Percentiles rank a stretch among this genome's conserved stretches.
These are phyloP conservation scores for Vidua chalybeata DNA, from an alignment of 2,113 vertebrate genomes.

Conservation along the genomic window DNA sequence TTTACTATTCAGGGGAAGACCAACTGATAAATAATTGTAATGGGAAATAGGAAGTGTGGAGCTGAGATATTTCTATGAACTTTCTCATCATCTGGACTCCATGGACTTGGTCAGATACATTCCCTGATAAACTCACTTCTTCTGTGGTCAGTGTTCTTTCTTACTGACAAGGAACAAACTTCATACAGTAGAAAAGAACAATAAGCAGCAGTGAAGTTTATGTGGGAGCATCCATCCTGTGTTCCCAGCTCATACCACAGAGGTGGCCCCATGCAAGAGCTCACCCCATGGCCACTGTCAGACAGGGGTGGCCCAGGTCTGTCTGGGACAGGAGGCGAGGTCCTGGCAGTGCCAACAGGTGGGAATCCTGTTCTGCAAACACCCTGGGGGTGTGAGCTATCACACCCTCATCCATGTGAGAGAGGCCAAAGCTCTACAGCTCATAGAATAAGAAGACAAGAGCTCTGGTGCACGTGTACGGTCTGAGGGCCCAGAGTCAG, in stretches of 20 bases:
- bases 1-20: neutral
- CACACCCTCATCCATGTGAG: neutral
- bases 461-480: fast-evolving
- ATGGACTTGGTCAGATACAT: neutral
- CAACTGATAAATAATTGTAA: neutral
- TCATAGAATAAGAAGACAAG: neutral
- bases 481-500: neutral
- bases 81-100: neutral
- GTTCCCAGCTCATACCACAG: neutral
- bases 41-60: neutral
- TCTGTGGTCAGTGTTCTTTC: neutral
- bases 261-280: fast-evolving
- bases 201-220: neutral
- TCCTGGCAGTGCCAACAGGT: fast-evolving
- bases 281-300: neutral
- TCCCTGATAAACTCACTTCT: neutral
- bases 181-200: neutral
- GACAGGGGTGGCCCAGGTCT: neutral
- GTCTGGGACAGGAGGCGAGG: neutral
- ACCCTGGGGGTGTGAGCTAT: fast-evolving
- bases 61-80: neutral
- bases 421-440: neutral
- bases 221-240: neutral
- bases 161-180: neutral
- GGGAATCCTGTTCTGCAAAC: neutral